These are phyloP conservation scores for Trachelus tabidus DNA, from an alignment of 2,888 invertebrate species.

Conservation along the genomic window DNA sequence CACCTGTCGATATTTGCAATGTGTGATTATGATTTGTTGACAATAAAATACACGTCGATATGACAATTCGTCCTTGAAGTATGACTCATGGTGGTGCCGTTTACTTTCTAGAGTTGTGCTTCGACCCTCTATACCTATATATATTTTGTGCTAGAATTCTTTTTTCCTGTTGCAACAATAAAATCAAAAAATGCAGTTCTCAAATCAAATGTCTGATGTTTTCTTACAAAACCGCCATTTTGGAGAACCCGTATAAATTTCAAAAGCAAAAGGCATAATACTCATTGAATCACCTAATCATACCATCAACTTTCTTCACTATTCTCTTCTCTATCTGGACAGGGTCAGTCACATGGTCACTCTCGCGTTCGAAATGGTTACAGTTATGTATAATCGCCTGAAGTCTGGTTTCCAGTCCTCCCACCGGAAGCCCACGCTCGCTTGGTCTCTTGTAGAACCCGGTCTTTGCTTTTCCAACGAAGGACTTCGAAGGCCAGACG, in stretches of 20 bases:
- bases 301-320: background rate
- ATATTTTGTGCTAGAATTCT: background rate
- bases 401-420: slow-evolving; percentile 42
- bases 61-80: background rate
- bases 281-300: background rate
- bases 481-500: slow-evolving; percentile 54
- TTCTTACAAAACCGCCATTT: background rate
- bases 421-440: slow-evolving; percentile 43
- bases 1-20: background rate
- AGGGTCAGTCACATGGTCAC: slow-evolving; percentile 14
- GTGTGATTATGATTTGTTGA: background rate
- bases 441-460: slow-evolving; percentile 32
- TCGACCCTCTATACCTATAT: background rate
- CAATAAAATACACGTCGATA: background rate
- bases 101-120: background rate
- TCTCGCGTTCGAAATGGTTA: slow-evolving; percentile 27
- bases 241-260: background rate
- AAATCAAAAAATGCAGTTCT: background rate
- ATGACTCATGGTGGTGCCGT: background rate
- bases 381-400: slow-evolving; percentile 37
- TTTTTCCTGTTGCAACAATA: background rate
- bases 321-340: background rate
- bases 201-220: background rate
- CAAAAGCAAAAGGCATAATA: background rate
- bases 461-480: slow-evolving; percentile 39